Base-by-base conservation (phyloP, 1,140 invertebrate genomes). In the Conus betulinus region DNA sequence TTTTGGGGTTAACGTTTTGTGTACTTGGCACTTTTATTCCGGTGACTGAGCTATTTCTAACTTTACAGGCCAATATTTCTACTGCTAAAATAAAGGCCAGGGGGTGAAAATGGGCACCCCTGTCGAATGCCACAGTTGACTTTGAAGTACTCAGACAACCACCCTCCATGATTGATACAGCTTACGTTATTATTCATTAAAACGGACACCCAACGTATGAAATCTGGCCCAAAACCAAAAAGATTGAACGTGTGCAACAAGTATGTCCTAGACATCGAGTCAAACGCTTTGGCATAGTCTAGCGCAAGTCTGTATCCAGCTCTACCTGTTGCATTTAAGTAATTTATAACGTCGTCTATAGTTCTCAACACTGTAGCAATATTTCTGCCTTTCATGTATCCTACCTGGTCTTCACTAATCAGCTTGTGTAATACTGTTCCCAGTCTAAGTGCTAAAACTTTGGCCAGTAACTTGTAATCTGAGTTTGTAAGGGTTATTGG, bases 401-500 rank as follows among this genome's bases (percentile, higher is more conserved):
- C 53, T 8, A 63, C 60, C 57, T 85, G 84, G 53, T 85, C 84
- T 13, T 55, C 53, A 27, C 20, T 60, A n/a, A 85, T 60, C 5
- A 57, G 23, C 25, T 55, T 60, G 52, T 25, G 5, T 15, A 85
- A 25, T 1, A 85, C 84, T 27, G 52, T 55, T 27, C 55, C 57
- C 13, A 85, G 2, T 60, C 52, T 85, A 63, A 57, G 25, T 27
- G 52, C 55, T 85, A 85, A 60, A 63, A n/a, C n/a, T 63, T 39
- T 85, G 13, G 84, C 53, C 5, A 85, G 3, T 60, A 85, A 20
- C 27, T 85, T 85, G 60, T 85, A 85, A 27, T 85, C 84, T 55
- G 57, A 85, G n/a, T 85, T 85, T 15, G 60, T 27, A 11, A 85
- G 55, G 2, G 84, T 81, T n/a, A n/a, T 86, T 60, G 76, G 88